Base-by-base conservation (phyloP, 2,888 invertebrate species). In the Coremacera marginata region DNA sequence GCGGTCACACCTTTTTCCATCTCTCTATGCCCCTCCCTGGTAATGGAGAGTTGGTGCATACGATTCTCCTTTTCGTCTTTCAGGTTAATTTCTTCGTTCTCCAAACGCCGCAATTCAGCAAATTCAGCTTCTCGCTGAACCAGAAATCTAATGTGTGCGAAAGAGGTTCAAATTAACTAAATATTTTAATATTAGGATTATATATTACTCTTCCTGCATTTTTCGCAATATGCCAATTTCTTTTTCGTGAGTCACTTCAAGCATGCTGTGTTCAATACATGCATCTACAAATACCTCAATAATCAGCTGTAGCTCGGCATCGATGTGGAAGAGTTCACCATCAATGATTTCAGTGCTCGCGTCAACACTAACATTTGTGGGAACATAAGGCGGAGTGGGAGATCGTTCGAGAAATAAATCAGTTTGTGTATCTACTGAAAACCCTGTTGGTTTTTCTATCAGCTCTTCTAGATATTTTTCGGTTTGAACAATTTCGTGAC, bases 261-360 rank as follows among this genome's bases (percentile, higher is more conserved):
- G 92, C 83, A 98, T 90, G 65, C 96, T 94, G 90, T 97, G 96
- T 88, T 98, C 96, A 78, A 96, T 91, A 78, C 96, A 95, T 89
- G 96, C 95, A 73, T 96, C 96, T 63, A 98, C 95, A 79, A 98
- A 90, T 70, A 95, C 94, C 89, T 98, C 97, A 80, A 98, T 91
- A 81, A 98, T 94, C 2, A 97, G 96, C 88, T 95, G 94, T 74
- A 97, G 96, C 90, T 98, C 97, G 85, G 93, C 90, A 89, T 98
- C 97, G 90, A 96, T 98, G 90, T 98, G 95, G 90, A 96, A 97
- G 76, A 98, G 95, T 88, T 98, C 98, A 75, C 96, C 97, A 2
- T 96, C 95, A 84, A 93, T 93, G 81, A 98, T 96, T 91, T 98
- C 97, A 62, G 98, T 98, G 84, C 90, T 91, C 7, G 91, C 93